Conservation (phyloP, 2,113 vertebrate genomes). For the Trematocara stigmaticum region DNA sequence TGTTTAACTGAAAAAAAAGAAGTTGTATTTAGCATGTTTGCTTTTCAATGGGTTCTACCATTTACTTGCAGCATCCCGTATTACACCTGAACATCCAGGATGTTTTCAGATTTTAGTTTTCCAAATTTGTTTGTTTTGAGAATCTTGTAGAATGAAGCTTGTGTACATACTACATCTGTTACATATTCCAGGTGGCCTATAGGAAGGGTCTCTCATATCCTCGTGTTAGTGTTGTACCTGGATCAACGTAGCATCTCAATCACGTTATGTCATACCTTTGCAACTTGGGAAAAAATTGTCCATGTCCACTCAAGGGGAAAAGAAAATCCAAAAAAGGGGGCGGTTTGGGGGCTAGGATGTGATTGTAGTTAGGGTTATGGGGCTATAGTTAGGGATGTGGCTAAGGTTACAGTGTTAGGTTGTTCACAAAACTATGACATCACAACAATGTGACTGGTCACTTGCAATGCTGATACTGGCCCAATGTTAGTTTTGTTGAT, state of each 20-base stretch:
- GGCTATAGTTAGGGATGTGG: background rate
- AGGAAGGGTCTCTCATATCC: background rate
- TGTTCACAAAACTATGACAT: background rate
- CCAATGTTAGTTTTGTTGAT: background rate
- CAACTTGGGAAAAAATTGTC: background rate
- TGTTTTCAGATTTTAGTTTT: background rate
- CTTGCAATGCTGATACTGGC: background rate
- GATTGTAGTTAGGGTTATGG: background rate
- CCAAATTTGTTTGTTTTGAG: background rate
- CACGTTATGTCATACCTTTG: background rate
- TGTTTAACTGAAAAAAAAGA: conserved; percentile 61
- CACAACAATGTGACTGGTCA: background rate
- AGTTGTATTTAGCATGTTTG: background rate
- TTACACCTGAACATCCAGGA: background rate
- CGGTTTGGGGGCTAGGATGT: background rate
- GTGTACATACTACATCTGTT: background rate
- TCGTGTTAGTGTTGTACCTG: background rate
- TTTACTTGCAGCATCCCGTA: background rate
- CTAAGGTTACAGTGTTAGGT: background rate
- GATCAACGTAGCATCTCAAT: background rate
- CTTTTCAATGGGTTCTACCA: background rate
- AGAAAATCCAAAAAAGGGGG: background rate
- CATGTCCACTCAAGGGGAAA: background rate
- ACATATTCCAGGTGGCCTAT: background rate
- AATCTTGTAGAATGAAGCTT: background rate